Percentiles rank a stretch among this genome's conserved stretches.
phyloP scores from a whole-genome alignment of 2,888 invertebrate genomes.

The Yponomeuta cagnagella region DNA sequence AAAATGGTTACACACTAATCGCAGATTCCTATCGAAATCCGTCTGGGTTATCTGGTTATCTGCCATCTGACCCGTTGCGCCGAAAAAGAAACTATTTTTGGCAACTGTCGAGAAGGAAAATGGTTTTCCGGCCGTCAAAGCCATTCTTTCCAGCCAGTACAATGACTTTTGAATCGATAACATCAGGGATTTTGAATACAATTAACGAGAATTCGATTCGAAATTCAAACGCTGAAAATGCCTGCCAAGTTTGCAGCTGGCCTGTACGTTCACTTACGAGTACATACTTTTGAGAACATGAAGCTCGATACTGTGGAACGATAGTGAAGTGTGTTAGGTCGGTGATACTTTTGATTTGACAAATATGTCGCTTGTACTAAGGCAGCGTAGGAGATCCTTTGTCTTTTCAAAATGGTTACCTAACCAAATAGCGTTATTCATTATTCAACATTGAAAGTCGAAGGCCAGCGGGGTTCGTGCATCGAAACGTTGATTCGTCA shows the following conservation, averaged over 20 bases:
- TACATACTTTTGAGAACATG: no score
- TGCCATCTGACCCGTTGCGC: not conserved
- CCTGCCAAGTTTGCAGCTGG: not conserved
- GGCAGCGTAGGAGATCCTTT: not conserved
- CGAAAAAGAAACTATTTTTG: not conserved
- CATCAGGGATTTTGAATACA: not conserved
- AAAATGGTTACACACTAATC: no score
- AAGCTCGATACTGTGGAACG: no score
- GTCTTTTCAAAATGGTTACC: not conserved
- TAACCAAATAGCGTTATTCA: not conserved
- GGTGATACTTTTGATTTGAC: not conserved
- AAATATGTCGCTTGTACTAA: not conserved
- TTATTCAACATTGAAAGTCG: conserved; percentile 3
- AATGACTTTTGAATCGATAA: not conserved
- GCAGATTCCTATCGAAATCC: not conserved
- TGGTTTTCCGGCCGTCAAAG: not conserved
- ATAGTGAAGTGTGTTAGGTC: no score
- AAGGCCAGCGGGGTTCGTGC: not conserved
- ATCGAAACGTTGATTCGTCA: not conserved
- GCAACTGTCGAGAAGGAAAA: not conserved
- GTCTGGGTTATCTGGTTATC: not conserved
- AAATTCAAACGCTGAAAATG: not conserved
- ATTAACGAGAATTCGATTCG: not conserved
- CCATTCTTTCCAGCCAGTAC: not conserved
- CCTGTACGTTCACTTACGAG: no score